Base-by-base conservation (phyloP, 2,113 vertebrate species). In the Phodopus roborovskii region DNA sequence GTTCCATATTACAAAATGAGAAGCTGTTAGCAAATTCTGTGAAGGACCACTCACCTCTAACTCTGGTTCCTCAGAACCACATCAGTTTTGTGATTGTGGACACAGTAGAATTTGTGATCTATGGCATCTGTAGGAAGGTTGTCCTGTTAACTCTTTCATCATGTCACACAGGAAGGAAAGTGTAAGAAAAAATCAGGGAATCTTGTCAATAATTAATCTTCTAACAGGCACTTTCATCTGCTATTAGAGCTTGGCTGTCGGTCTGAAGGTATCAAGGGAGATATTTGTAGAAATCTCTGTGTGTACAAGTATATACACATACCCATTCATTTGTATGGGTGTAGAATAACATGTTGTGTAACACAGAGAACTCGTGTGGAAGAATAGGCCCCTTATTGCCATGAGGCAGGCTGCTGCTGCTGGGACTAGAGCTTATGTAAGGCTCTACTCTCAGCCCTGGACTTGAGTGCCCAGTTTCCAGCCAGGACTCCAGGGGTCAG, bases 381-480 rank as follows among this genome's bases (percentile, higher is more conserved):
- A 97, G 50, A 97, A 39, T 42, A 90, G 77, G 24, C 97, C 81
- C 81, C 96, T 96, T 96, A 89, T 91, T 50, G 66, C 68, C 95
- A 68, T 68, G 58, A 36, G 60, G 83, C 77, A 78, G 77, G 88
- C 79, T 85, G 82, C 91, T 96, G 95, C 83, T 93, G 88, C 92
- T 94, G 30, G 58, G 68, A 39, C 56, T 70, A 75, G 42, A 30
- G 88, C 94, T 98, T 98, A 97, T 91, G 88, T 96, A 97, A 98
- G 96, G 95, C 96, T 0, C 3, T 53, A 79, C 95, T 94, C 92
- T 42, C 92, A 91, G 97, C 94, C 95, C 90, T 74, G 88, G 85
- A 84, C 45, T 64, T 83, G 24, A n/a, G 94, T 88, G 97, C 96
- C 97, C 92, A 88, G 97, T 95, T 96, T 95, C 93, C 75, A 84